These are phyloP conservation scores for Diorhabda carinulata DNA, from an alignment of 1,140 invertebrate genomes.

Conservation along the genomic window DNA sequence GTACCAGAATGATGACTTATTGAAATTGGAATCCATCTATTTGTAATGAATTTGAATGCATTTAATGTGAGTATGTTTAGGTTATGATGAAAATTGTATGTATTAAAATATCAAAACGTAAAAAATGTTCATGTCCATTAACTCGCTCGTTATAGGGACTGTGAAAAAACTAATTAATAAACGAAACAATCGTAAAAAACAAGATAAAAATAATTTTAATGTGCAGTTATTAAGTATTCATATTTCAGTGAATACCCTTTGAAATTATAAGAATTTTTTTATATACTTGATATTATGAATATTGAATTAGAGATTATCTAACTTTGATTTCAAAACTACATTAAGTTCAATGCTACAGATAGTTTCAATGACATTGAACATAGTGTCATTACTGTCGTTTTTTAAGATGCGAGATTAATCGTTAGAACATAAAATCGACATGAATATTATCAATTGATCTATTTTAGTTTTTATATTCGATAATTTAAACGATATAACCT, in stretches of 20 bases:
- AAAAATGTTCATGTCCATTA: not conserved
- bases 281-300: not conserved
- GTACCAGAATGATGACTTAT: not conserved
- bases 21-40: not conserved
- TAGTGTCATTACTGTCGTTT: no score
- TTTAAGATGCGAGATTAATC: no score
- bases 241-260: not conserved
- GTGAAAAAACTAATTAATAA: not conserved
- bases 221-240: not conserved
- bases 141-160: not conserved
- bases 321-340: not conserved
- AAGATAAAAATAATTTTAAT: no score
- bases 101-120: not conserved
- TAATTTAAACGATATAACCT: no score
- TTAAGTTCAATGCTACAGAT: no score
- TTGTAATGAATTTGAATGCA: slow-evolving; percentile 42
- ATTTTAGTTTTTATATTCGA: no score
- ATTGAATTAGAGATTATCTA: not conserved
- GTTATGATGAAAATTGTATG: slow-evolving; percentile 35
- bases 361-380: no score
- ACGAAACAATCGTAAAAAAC: not conserved
- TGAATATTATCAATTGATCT: no score
- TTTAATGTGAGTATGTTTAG: slow-evolving; percentile 41
- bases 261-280: not conserved
- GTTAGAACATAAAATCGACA: no score